Evolutionary conservation across 1,140 invertebrate genomes (phyloP), one percentile per base, ranked within the genome.

Genomic region (Brachionus sp.): DNA sequence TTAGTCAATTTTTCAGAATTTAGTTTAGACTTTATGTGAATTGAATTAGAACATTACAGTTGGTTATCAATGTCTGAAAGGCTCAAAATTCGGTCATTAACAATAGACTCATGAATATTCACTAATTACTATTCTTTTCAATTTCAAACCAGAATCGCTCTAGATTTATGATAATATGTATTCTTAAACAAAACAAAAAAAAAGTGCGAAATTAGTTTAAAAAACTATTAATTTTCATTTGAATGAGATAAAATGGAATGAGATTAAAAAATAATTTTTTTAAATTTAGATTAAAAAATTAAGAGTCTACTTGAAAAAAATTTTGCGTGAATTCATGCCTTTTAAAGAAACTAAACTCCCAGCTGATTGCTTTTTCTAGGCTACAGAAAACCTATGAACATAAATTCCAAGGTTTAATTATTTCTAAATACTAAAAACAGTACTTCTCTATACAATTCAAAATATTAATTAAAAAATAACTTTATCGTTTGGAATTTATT

Each of bases 401-500:
- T 19, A 57, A 57, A 57, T 19, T 57, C 16, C 16, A 57, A 57
- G 50, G 16, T 57, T 57, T 57, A 57, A 57, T 57, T 57, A 57
- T 57, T 57, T 57, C 16, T 57, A 57, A 68, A 33, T 68, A 68
- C 25, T 16, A 10, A 39, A n/a, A 73, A 73, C 68, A 39, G 44
- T 46, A 46, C 70, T 46, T 25, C 12, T 25, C 37, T 35, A 75
- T n/a, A 75, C 39, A 39, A 75, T 46, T 25, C 39, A 75, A 23
- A 46, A 5, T 46, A 75, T 75, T 75, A 46, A 75, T 75, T 75
- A 75, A 75, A 75, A 75, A 25, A 46, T 35, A 25, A 75, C 42
- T 75, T 75, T 75, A 75, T 75, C 25, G 70, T 46, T 75, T 25
- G 70, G 70, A 75, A 75, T 75, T 75, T 75, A 75, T 75, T 75